Conservation (phyloP, 2,888 invertebrate species). For the Salticus scenicus region DNA sequence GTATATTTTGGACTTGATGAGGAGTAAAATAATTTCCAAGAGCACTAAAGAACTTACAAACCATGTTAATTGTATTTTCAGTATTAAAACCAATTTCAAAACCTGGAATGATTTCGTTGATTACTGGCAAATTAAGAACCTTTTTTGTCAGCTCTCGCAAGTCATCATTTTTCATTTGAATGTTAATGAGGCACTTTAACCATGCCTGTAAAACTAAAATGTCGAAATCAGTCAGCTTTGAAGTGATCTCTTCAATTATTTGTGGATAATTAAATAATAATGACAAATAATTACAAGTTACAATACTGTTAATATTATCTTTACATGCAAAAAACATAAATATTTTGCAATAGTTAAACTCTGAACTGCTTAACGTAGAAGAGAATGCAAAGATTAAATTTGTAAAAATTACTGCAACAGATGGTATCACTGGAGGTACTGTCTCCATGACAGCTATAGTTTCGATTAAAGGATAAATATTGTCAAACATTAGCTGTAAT, state of each 20-base stretch:
- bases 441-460: slow-evolving; percentile 19
- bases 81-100: slow-evolving; percentile 9
- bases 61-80: slow-evolving; percentile 7
- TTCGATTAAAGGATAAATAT: slow-evolving; percentile 45
- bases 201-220: slow-evolving; percentile 36
- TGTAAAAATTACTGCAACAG: slow-evolving; percentile 37
- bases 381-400: slow-evolving; percentile 20
- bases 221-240: slow-evolving; percentile 6
- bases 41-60: slow-evolving; percentile 25
- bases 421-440: slow-evolving; percentile 26
- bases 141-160: slow-evolving; percentile 38
- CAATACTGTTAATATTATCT: slow-evolving; percentile 20
- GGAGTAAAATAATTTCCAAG: slow-evolving; percentile 34
- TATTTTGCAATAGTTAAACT: slow-evolving; percentile 4
- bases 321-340: slow-evolving; percentile 35
- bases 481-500: slow-evolving; percentile 25
- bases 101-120: no score
- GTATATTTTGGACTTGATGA: neutral
- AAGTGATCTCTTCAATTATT: slow-evolving; percentile 15
- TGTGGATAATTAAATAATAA: slow-evolving; percentile 31
- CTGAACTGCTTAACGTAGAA: neutral
- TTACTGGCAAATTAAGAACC: neutral
- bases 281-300: slow-evolving; percentile 44
- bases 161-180: slow-evolving; percentile 6
- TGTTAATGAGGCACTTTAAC: slow-evolving; percentile 32